Conservation (phyloP, 2,797 vertebrate genomes). For the Notolabrus celidotus region DNA sequence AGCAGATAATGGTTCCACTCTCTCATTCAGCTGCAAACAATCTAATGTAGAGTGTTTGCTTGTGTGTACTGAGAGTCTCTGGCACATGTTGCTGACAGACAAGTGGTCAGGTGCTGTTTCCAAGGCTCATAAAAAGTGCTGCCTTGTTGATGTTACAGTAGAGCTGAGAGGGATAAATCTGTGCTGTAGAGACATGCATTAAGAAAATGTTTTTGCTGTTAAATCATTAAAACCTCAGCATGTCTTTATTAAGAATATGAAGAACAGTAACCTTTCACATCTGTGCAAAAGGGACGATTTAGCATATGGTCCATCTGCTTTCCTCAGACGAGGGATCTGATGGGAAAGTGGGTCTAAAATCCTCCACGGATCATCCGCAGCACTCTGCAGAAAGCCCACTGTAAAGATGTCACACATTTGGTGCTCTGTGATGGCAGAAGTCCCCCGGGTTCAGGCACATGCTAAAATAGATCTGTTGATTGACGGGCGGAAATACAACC, state of each 20-base stretch:
- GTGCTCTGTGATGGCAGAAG: slow-evolving; percentile 45
- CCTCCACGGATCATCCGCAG: slow-evolving; percentile 39
- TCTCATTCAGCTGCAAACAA: background rate
- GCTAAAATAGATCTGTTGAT: slow-evolving; percentile 70
- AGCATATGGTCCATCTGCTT: slow-evolving; percentile 34
- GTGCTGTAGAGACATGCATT: slow-evolving; percentile 9
- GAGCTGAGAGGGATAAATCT: background rate
- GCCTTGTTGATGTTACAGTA: background rate
- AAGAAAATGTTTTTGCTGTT: slow-evolving; percentile 17
- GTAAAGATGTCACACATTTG: slow-evolving; percentile 68
- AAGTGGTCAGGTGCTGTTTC: background rate
- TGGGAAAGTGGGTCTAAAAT: slow-evolving; percentile 63
- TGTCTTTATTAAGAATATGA: slow-evolving; percentile 12
- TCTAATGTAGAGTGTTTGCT: too few species aligned
- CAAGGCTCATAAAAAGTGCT: slow-evolving; percentile 6
- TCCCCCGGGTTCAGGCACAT: slow-evolving; percentile 48
- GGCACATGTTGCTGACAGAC: background rate
- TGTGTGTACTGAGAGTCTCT: too few species aligned
- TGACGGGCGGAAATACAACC: slow-evolving; percentile 49
- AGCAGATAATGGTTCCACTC: too few species aligned
- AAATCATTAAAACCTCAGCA: slow-evolving; percentile 16
- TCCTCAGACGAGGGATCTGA: slow-evolving; percentile 38
- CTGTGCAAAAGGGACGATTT: background rate
- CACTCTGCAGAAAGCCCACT: slow-evolving; percentile 45
- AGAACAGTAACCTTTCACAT: slow-evolving; percentile 22